phyloP scores from a whole-genome alignment of 2,888 invertebrate genomes.

The Stenurella melanura region DNA sequence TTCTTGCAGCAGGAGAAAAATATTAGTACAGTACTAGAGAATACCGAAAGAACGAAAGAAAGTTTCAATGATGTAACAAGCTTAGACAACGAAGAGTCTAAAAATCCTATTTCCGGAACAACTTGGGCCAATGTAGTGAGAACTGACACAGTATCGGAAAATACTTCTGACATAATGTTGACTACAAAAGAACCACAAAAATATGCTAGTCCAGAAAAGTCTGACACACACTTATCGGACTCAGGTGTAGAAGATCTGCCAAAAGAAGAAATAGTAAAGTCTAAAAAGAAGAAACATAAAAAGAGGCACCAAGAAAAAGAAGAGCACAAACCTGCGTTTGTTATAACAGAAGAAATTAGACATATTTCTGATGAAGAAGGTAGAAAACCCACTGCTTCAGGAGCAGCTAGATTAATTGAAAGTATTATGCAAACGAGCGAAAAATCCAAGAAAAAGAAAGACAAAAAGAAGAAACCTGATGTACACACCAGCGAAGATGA shows the following conservation, averaged over 20 bases:
- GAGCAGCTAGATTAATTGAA: background rate
- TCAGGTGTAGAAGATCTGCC: conserved; percentile 29
- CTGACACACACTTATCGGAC: conserved; percentile 13
- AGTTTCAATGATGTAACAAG: background rate
- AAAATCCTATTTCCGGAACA: background rate
- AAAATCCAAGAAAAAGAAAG: conserved; percentile 7
- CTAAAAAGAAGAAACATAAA: conserved; percentile 42
- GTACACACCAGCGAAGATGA: background rate
- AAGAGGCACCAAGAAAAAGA: conserved; percentile 37
- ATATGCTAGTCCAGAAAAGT: background rate
- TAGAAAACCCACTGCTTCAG: background rate
- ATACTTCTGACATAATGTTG: background rate
- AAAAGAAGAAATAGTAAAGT: conserved; percentile 28
- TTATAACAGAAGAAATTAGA: background rate
- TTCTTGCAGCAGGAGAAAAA: conserved; percentile 1
- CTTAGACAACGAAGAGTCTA: background rate
- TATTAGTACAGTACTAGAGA: background rate
- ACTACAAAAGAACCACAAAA: background rate
- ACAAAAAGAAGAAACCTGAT: background rate
- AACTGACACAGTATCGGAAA: background rate
- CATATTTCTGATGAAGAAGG: background rate
- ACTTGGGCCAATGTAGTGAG: background rate
- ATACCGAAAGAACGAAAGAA: background rate
- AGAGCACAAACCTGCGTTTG: background rate
- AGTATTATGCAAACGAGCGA: background rate